Evolutionary conservation across 1,140 invertebrate genomes (phyloP).

Genomic region (Maconellicoccus hirsutus): DNA sequence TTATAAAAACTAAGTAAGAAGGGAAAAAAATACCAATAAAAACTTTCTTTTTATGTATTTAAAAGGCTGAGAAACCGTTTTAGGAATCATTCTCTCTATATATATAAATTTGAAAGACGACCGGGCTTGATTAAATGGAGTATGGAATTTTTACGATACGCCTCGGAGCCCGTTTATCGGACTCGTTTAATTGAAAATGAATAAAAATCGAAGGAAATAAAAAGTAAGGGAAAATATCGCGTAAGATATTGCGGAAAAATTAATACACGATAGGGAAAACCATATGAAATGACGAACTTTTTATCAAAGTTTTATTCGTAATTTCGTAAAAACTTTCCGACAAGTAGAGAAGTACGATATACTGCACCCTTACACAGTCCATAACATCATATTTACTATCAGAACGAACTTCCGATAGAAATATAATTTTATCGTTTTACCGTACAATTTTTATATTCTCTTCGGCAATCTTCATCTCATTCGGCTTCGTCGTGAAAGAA

Average conservation of each 20-base stretch:
- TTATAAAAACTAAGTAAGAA: no score
- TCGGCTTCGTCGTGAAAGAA: neutral
- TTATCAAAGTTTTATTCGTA: neutral
- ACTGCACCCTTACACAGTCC: neutral
- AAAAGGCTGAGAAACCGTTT: no score
- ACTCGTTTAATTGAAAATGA: no score
- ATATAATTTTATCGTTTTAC: neutral
- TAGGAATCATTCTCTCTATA: no score
- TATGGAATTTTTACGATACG: no score
- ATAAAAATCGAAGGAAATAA: no score
- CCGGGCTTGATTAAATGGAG: no score
- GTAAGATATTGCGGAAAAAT: neutral
- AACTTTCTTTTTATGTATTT: no score
- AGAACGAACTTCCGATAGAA: neutral
- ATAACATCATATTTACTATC: slow-evolving; percentile 1
- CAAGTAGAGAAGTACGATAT: neutral
- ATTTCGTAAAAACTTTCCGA: neutral
- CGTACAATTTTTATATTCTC: neutral
- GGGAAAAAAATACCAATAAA: no score
- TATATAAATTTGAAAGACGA: no score
- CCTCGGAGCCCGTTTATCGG: no score
- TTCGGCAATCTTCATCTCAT: neutral
- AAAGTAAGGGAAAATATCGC: no score
- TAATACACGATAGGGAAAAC: neutral
- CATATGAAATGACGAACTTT: neutral